Evolutionary conservation across 2,113 vertebrate genomes (phyloP), one percentile per base, ranked within the genome.

Genomic region (Scalopus aquaticus): DNA sequence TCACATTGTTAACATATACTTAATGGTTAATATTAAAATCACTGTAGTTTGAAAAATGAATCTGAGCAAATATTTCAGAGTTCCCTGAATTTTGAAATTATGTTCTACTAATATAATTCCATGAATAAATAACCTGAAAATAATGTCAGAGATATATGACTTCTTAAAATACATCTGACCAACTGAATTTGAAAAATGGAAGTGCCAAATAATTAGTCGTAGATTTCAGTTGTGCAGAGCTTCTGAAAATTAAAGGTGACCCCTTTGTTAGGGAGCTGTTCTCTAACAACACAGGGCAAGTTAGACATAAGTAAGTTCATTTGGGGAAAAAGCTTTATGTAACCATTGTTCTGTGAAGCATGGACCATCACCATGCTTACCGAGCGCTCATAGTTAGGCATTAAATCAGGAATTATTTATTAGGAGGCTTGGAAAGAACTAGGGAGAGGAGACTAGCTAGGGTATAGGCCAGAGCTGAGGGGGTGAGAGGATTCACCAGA

Each of bases 91-190:
- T 92, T 94, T 15, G 35, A 37, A 70, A 32, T 62, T 54, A 26
- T 54, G 19, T 12, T 82, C 0, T 28, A 72, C 26, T 58, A 60
- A 69, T 73, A 54, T 12, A 78, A 81, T 72, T 72, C 54, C 56
- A 32, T 67, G 35, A 95, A 51, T 84, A 93, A 91, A 64, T 81
- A 77, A 72, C 83, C 35, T 44, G n/a, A 82, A 82, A 78, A 62
- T 69, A 51, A 28, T 78, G 32, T 30, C 15, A 28, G 20, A 44
- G 49, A 22, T 78, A 49, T 62, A n/a, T 30, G 54, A 51, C 32
- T 51, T 84, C n/a, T 88, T 89, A 56, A 60, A 90, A 56, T 89
- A 35, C 5, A 42, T 62, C 32, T 74, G 69, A 42, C 39, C 84
- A 56, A 65, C 62, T 79, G 88, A 88, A 80, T 37, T 22, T 56